phyloP scores from a whole-genome alignment of 2,888 invertebrate genomes.

The Notocelia uddmanniana region DNA sequence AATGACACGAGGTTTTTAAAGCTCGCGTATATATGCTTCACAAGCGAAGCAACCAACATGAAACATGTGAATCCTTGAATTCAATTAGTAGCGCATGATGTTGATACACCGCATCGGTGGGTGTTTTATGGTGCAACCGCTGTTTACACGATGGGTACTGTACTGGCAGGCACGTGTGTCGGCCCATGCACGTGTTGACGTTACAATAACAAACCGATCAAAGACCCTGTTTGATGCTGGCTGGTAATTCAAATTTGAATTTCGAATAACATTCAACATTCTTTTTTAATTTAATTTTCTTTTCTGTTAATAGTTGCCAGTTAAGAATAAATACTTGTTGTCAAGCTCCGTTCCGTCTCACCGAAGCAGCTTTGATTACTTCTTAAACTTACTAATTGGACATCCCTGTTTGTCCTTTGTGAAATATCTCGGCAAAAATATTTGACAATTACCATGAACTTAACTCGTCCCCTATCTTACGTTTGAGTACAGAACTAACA shows the following conservation, averaged over 20 bases:
- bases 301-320: slow-evolving; percentile 8
- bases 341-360: slow-evolving; percentile 1
- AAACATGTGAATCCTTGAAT: slow-evolving; percentile 54
- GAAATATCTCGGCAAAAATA: slow-evolving; percentile 41
- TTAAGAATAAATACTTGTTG: slow-evolving; percentile 16
- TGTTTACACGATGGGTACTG: slow-evolving; percentile 61
- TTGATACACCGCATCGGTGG: slow-evolving; percentile 50
- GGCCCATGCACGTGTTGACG: slow-evolving; percentile 63
- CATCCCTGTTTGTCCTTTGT: slow-evolving; percentile 39
- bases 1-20: slow-evolving; percentile 1
- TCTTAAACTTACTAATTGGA: slow-evolving; percentile 39
- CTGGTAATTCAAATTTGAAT: slow-evolving; percentile 47
- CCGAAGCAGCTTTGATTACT: slow-evolving; percentile 32
- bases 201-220: slow-evolving; percentile 76
- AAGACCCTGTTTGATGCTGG: slow-evolving; percentile 66
- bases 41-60: slow-evolving; percentile 47
- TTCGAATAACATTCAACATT: slow-evolving; percentile 25
- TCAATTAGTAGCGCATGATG: slow-evolving; percentile 36
- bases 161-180: slow-evolving; percentile 60
- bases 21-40: neutral
- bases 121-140: slow-evolving; percentile 60
- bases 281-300: slow-evolving; percentile 8
- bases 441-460: slow-evolving; percentile 45
- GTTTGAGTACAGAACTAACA: slow-evolving; percentile 62
- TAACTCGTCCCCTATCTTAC: slow-evolving; percentile 45